Conservation (phyloP, 2,797 vertebrate species). For the Pelobates cultripes region DNA sequence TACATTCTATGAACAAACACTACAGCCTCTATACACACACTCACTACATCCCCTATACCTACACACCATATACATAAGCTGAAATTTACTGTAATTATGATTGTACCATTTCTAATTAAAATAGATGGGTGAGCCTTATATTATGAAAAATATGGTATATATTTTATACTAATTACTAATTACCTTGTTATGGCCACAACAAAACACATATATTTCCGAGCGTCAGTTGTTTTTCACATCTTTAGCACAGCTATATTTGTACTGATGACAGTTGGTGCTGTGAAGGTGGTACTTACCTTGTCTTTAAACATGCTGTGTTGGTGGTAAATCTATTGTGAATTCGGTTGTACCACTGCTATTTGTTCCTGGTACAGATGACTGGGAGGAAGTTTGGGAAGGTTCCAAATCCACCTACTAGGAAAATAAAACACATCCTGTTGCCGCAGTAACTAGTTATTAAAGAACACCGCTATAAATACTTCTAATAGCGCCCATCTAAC, state of each 20-base stretch:
- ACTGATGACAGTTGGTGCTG: neutral
- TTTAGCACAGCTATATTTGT: neutral
- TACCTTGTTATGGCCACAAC: neutral
- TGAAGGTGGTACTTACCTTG: constrained; percentile 15
- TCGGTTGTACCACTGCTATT: constrained; percentile 20
- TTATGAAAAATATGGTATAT: neutral
- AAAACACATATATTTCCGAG: neutral
- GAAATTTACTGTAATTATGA: too few relatives aligned
- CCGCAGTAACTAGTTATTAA: constrained; percentile 32
- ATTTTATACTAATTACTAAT: neutral
- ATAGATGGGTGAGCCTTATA: too few relatives aligned
- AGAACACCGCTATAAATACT: constrained; percentile 38
- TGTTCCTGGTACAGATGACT: constrained; percentile 9
- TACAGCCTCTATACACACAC: too few relatives aligned
- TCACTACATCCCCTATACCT: too few relatives aligned
- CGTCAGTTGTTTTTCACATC: neutral
- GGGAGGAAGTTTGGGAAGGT: constrained; percentile 9
- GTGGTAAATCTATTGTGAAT: constrained; percentile 20
- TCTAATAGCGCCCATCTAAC: constrained; percentile 24
- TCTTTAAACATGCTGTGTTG: constrained; percentile 16
- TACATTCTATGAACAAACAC: too few relatives aligned
- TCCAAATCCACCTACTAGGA: constrained; percentile 52
- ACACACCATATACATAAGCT: too few relatives aligned
- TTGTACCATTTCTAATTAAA: too few relatives aligned
- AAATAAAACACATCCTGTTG: constrained; percentile 24